Conservation (phyloP, 2,113 vertebrate genomes). For the Heterochromis multidens region DNA sequence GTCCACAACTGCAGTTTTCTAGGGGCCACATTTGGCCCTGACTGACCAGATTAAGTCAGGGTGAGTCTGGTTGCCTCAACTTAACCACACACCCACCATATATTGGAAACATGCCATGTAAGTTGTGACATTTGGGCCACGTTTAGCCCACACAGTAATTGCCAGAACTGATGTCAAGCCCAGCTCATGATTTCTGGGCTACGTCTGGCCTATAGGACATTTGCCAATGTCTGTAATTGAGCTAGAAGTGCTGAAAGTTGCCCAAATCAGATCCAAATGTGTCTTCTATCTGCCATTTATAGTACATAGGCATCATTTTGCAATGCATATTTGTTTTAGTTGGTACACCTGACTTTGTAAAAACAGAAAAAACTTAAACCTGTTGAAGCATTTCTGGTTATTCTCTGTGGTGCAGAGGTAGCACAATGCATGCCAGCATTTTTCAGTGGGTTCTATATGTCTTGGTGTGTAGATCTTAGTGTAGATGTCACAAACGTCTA, state of each 20-base stretch:
- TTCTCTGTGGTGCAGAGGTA: not conserved
- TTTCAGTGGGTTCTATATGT: not conserved
- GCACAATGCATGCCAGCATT: not conserved
- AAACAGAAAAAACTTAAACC: not conserved
- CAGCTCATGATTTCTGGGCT: not conserved
- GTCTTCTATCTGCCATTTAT: not conserved
- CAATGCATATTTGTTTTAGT: not conserved
- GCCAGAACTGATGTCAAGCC: too few relatives aligned
- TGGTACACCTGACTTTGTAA: not conserved
- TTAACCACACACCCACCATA: not conserved
- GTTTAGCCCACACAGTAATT: too few relatives aligned
- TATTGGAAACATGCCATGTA: rapidly evolving
- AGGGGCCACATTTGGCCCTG: not conserved
- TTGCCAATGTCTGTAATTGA: not conserved
- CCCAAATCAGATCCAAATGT: not conserved
- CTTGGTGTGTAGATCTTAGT: not conserved
- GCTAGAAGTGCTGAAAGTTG: not conserved
- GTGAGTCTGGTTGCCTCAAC: not conserved
- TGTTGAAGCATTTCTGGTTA: not conserved
- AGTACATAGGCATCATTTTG: not conserved
- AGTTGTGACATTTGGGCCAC: not conserved
- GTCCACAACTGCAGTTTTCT: not conserved
- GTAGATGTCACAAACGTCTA: not conserved
- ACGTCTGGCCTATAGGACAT: not conserved
- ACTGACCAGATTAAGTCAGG: not conserved